A percentile compares a stretch with the other conserved stretches of the same genome.
phyloP scores from a whole-genome alignment of 2,113 vertebrate species.

The Daboia siamensis region DNA sequence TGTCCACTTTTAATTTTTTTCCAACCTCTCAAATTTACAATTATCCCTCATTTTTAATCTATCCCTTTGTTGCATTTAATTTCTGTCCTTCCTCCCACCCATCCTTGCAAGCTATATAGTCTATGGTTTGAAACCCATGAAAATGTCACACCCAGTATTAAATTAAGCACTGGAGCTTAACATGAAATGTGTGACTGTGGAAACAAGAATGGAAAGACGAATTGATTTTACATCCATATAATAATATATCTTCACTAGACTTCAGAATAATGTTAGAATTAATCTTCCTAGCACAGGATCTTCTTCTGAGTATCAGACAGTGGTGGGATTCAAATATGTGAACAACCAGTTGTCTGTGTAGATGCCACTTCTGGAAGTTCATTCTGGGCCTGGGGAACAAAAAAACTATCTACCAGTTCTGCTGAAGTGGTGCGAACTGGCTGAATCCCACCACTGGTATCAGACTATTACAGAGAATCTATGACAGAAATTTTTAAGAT shows the following conservation, averaged over 20 bases:
- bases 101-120: conserved; percentile 44
- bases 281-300: conserved; percentile 38
- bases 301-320: conserved; percentile 31
- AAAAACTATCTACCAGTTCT: too few relatives aligned
- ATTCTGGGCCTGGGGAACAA: too few relatives aligned
- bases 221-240: conserved; percentile 61
- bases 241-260: conserved; percentile 47
- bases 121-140: conserved; percentile 62
- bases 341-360: too few relatives aligned
- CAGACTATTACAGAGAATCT: not conserved
- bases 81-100: not conserved
- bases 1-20: conserved; percentile 57
- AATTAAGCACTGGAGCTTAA: conserved; percentile 70
- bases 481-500: not conserved
- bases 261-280: conserved; percentile 46
- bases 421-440: too few relatives aligned
- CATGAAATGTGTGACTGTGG: conserved; percentile 64
- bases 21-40: conserved; percentile 56
- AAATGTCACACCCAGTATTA: conserved; percentile 67
- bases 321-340: too few relatives aligned
- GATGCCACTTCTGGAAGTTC: too few relatives aligned
- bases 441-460: too few relatives aligned
- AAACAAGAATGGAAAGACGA: conserved; percentile 63
- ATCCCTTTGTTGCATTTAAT: conserved; percentile 46
- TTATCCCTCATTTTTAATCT: conserved; percentile 55